A percentile compares a stretch with the other conserved stretches of the same genome.
Conservation (phyloP, 2,888 invertebrate genomes). For the Didymodactylos carnosus region DNA sequence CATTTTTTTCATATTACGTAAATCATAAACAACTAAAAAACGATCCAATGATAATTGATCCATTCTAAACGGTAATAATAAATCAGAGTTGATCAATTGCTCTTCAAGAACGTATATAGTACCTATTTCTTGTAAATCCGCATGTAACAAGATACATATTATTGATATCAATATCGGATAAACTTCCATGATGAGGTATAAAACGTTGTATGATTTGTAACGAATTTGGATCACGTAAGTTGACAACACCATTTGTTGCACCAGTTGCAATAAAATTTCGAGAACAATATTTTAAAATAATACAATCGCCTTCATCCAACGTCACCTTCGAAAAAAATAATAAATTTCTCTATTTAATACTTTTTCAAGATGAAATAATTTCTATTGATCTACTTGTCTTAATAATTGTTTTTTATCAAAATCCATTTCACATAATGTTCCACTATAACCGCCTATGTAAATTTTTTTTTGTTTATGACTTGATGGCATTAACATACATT, state of each 20-base stretch:
- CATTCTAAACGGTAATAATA: neutral
- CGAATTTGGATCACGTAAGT: neutral
- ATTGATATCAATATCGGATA: neutral
- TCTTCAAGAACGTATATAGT: neutral
- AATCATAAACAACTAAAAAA: neutral
- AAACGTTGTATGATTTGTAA: neutral
- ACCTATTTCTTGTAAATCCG: neutral
- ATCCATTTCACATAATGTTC: neutral
- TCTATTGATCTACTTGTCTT: neutral
- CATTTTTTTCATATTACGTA: neutral
- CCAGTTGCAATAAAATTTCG: neutral
- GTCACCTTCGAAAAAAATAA: neutral
- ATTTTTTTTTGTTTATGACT: neutral
- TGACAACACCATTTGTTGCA: neutral
- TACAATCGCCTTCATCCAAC: neutral
- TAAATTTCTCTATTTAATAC: neutral
- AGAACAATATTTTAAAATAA: neutral
- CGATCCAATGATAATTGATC: neutral
- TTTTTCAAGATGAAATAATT: neutral
- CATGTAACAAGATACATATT: neutral
- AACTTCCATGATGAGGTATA: neutral
- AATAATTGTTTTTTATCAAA: neutral
- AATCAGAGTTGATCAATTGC: no score
- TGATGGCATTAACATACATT: neutral
- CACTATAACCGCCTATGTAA: neutral